Conservation (phyloP, 2,888 invertebrate genomes). For the Parnassius glacialis region DNA sequence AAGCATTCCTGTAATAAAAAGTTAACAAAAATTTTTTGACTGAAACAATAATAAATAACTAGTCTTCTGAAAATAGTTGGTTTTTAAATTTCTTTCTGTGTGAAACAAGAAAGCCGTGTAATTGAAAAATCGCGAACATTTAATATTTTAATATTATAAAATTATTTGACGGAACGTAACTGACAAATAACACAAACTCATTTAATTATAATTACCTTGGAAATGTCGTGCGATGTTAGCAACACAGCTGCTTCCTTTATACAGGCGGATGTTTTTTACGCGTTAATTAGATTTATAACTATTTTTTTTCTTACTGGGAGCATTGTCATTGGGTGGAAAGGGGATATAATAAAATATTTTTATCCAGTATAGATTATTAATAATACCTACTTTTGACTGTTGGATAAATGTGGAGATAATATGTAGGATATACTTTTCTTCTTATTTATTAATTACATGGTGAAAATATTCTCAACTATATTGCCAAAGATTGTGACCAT, state of each 20-base stretch:
- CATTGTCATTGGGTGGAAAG: background rate
- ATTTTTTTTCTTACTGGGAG: background rate
- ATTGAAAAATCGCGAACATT: background rate
- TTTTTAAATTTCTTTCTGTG: background rate
- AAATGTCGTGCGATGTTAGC: slow-evolving; percentile 31
- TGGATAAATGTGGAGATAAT: too few relatives aligned
- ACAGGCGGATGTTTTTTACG: slow-evolving; percentile 26
- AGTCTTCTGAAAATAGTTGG: too few relatives aligned
- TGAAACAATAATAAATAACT: too few relatives aligned
- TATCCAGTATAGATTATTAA: too few relatives aligned
- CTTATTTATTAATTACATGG: too few relatives aligned
- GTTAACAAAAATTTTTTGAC: too few relatives aligned
- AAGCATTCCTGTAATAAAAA: too few relatives aligned
- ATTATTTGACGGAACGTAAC: slow-evolving; percentile 22
- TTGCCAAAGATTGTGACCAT: too few relatives aligned
- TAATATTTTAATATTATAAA: slow-evolving; percentile 4
- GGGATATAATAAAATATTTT: too few relatives aligned
- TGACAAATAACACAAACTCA: slow-evolving; percentile 21
- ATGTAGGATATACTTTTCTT: too few relatives aligned
- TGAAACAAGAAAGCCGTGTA: background rate
- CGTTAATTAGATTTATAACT: background rate
- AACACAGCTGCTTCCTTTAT: slow-evolving; percentile 31
- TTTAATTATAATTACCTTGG: slow-evolving; percentile 30
- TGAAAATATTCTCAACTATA: too few relatives aligned
- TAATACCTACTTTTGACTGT: too few relatives aligned